Percentiles rank a stretch among this genome's conserved stretches.
These are phyloP conservation scores for Sarotherodon lohbergeri DNA, from an alignment of 2,113 vertebrate species.

Conservation along the genomic window DNA sequence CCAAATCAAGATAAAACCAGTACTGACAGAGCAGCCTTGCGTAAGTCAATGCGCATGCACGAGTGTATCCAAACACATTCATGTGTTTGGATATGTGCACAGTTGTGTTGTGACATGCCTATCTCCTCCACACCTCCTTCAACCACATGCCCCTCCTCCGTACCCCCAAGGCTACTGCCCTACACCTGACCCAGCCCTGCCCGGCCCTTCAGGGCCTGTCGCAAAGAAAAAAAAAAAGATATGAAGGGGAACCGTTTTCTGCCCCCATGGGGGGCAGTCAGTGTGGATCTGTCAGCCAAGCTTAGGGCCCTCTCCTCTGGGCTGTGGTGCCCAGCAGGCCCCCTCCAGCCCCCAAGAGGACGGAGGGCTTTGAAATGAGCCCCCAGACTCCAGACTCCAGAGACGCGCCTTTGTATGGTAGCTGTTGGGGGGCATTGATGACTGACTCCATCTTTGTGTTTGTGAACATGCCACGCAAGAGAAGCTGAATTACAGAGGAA, in stretches of 20 bases:
- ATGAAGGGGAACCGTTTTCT: slow-evolving; percentile 49
- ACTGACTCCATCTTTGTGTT: slow-evolving; percentile 67
- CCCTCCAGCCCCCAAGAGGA: slow-evolving; percentile 37
- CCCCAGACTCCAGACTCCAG: slow-evolving; percentile 47
- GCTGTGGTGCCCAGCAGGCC: slow-evolving; percentile 59
- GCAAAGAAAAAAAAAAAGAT: neutral
- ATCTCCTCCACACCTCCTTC: slow-evolving; percentile 25
- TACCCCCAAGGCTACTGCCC: slow-evolving; percentile 50
- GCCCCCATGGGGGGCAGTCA: slow-evolving; percentile 63
- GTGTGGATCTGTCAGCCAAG: slow-evolving; percentile 60
- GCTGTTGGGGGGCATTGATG: slow-evolving; percentile 52
- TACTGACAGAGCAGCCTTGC: slow-evolving; percentile 44
- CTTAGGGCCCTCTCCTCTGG: slow-evolving; percentile 63
- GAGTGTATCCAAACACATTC: neutral
- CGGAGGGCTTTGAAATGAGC: slow-evolving; percentile 62
- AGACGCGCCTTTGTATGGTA: slow-evolving; percentile 55
- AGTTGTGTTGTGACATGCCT: slow-evolving; percentile 39
- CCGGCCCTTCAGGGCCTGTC: slow-evolving; percentile 38
- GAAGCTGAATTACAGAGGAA: slow-evolving; percentile 45
- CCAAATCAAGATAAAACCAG: slow-evolving; percentile 25
- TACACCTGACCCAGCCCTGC: slow-evolving; percentile 66
- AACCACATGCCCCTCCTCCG: slow-evolving; percentile 11
- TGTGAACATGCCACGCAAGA: slow-evolving; percentile 51
- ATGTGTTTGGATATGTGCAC: slow-evolving; percentile 22
- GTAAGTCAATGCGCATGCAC: slow-evolving; percentile 34